Conservation (phyloP, 2,113 vertebrate genomes). For the Numida meleagris region DNA sequence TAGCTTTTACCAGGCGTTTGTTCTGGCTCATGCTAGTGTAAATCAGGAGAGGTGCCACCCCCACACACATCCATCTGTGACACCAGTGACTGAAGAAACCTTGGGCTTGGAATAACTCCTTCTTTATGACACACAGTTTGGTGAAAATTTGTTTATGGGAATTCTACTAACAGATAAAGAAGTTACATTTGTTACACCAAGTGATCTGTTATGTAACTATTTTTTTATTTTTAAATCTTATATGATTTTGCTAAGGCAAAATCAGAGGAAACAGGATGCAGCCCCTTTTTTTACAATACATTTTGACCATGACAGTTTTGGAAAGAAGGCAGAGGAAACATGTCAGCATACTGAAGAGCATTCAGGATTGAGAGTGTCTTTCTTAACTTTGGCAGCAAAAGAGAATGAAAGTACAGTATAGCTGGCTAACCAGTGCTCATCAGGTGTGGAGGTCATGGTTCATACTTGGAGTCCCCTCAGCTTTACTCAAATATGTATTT, state of each 20-base stretch:
- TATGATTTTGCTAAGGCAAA: background rate
- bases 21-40: background rate
- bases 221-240: background rate
- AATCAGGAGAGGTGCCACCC: background rate
- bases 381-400: background rate
- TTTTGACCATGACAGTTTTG: background rate
- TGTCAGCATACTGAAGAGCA: background rate
- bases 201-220: background rate
- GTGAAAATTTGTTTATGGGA: background rate
- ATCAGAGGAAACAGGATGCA: background rate
- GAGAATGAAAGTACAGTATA: background rate
- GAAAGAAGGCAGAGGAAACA: background rate
- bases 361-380: background rate
- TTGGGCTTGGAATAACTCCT: background rate
- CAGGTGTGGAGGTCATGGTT: background rate
- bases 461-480: background rate
- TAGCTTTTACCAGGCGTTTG: background rate
- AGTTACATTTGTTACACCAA: background rate
- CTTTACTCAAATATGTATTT: background rate
- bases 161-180: background rate
- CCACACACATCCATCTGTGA: background rate
- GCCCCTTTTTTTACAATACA: background rate
- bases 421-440: background rate
- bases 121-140: background rate
- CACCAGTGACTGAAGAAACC: background rate